phyloP scores from a whole-genome alignment of 2,797 vertebrate genomes.

The Mus caroli region DNA sequence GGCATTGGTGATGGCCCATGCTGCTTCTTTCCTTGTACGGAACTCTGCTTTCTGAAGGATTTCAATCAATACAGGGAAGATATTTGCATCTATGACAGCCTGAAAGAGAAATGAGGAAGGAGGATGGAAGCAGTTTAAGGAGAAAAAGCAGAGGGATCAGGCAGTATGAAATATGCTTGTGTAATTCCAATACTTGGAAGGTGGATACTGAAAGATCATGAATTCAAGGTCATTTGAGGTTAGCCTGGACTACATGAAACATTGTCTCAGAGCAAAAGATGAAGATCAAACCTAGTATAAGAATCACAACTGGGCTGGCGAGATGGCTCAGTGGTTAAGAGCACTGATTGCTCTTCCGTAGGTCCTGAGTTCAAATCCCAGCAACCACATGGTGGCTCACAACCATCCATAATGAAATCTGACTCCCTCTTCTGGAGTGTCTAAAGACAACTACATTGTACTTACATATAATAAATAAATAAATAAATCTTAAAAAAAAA shows the following conservation, averaged over 20 bases:
- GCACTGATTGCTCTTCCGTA: no score
- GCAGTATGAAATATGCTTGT: not conserved
- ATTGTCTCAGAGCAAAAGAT: not conserved
- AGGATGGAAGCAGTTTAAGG: not conserved
- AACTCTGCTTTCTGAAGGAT: constrained; percentile 99
- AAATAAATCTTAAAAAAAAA: no score
- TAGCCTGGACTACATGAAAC: not conserved
- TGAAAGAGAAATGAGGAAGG: constrained; percentile 79
- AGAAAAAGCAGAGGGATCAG: constrained; percentile 8
- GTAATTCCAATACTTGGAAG: not conserved
- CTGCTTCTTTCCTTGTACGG: constrained; percentile 98
- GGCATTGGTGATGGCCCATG: constrained; percentile 99
- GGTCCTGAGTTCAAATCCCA: no score
- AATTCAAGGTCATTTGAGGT: not conserved
- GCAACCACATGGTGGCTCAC: no score
- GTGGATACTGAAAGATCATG: not conserved
- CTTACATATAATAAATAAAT: no score
- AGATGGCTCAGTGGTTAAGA: no score
- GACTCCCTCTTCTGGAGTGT: no score
- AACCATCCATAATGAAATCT: no score
- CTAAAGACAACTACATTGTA: no score
- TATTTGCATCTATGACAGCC: constrained; percentile 99
- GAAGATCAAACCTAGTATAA: constrained; percentile 21
- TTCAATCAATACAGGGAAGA: constrained; percentile 98
- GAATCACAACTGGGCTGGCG: not conserved